These are phyloP conservation scores for Chrysogorgia sp. DNA, from an alignment of 92 coral and sea anemone genomes.

Conservation along the genomic window DNA sequence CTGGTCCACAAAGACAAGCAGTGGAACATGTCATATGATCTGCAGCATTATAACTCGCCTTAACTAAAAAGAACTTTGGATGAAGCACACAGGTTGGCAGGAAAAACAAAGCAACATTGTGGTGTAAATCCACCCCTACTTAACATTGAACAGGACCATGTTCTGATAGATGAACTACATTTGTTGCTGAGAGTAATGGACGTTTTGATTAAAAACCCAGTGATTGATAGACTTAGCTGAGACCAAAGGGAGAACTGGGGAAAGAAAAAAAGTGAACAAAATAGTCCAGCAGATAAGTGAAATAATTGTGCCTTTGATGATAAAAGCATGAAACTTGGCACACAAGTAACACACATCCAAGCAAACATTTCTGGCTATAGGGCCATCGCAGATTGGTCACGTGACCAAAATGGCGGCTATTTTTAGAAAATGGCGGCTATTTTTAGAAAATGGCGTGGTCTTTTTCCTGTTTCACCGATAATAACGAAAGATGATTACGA, in stretches of 20 bases:
- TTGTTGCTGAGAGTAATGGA: conserved; percentile 44
- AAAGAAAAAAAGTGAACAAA: conserved; percentile 31
- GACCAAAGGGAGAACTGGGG: conserved; percentile 12
- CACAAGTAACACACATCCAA: too few relatives aligned
- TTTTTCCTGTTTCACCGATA: too few relatives aligned
- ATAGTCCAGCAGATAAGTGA: too few relatives aligned
- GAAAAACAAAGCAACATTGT: conserved; percentile 38
- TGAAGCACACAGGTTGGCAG: neutral
- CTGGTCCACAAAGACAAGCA: neutral
- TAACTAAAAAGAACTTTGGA: neutral
- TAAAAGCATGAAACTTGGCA: too few relatives aligned
- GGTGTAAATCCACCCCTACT: conserved; percentile 31
- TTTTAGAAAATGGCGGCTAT: too few relatives aligned
- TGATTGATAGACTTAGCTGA: conserved; percentile 6
- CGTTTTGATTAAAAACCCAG: conserved; percentile 10
- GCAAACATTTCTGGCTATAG: too few relatives aligned
- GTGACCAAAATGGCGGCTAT: too few relatives aligned
- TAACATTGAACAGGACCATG: conserved; percentile 40
- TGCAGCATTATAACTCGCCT: neutral
- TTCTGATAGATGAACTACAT: too few relatives aligned
- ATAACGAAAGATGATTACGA: too few relatives aligned
- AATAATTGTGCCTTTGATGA: too few relatives aligned
- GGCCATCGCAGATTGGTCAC: too few relatives aligned
- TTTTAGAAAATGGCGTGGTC: too few relatives aligned
- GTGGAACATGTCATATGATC: neutral